Conservation (phyloP, 2,113 vertebrate species). For the Carettochelys insculpta region DNA sequence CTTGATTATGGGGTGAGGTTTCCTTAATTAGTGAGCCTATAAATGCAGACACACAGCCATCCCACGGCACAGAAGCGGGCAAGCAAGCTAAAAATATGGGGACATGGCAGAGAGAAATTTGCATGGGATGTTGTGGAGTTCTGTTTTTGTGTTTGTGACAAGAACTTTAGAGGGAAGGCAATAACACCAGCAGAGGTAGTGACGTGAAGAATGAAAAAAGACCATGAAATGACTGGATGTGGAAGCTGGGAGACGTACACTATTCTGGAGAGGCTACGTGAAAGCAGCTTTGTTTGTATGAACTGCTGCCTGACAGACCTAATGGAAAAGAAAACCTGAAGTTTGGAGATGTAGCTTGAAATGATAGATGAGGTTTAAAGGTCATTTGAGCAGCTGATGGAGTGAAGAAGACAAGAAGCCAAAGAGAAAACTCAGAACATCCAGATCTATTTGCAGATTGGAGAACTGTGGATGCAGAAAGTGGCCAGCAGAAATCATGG, state of each 20-base stretch:
- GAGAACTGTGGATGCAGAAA: too few species aligned
- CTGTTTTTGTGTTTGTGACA: not conserved
- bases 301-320: not conserved
- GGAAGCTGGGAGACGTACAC: not conserved
- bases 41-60: not conserved
- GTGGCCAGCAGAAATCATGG: too few species aligned
- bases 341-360: not conserved
- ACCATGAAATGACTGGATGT: not conserved
- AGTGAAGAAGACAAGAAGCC: too few species aligned
- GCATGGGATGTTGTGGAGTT: not conserved
- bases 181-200: not conserved
- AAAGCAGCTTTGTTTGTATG: not conserved
- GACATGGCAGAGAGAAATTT: not conserved
- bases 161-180: not conserved
- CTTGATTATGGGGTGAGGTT: not conserved
- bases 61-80: not conserved
- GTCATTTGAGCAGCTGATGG: too few species aligned
- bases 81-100: not conserved
- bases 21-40: not conserved
- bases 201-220: not conserved
- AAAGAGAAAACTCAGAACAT: too few species aligned
- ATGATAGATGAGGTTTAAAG: too few species aligned
- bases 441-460: too few species aligned
- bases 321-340: not conserved
- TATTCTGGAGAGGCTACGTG: not conserved